Conservation (phyloP, 2,888 invertebrate species). For the Habrosyne pyritoides region DNA sequence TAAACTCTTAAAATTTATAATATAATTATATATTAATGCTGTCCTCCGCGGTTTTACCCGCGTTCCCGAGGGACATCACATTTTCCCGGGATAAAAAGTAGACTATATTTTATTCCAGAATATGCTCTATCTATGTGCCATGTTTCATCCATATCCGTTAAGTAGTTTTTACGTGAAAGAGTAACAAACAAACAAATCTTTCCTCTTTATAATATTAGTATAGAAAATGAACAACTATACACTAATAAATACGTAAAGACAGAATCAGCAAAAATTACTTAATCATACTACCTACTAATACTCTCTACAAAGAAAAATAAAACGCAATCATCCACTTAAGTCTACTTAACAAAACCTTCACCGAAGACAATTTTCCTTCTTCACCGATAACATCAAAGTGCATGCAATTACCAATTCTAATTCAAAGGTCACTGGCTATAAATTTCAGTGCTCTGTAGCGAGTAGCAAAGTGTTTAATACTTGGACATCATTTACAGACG, state of each 20-base stretch:
- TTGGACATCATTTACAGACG: slow-evolving; percentile 40
- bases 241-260: neutral
- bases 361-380: neutral
- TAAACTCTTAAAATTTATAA: too few species aligned
- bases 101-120: too few species aligned
- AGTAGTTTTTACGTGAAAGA: too few species aligned
- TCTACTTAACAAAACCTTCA: neutral
- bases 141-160: too few species aligned
- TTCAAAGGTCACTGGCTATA: neutral
- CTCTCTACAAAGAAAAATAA: neutral
- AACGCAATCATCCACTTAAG: neutral
- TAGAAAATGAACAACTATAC: neutral
- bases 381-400: neutral
- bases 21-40: too few species aligned
- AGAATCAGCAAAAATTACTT: neutral
- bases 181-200: too few species aligned
- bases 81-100: too few species aligned
- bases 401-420: neutral
- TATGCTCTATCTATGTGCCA: too few species aligned
- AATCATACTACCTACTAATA: too few species aligned
- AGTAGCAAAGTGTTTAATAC: slow-evolving; percentile 15
- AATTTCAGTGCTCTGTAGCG: neutral
- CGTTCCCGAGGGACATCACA: too few species aligned
- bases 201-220: neutral
- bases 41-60: too few species aligned